phyloP scores from a whole-genome alignment of 1,140 invertebrate genomes.

The Neodiprion lecontei region DNA sequence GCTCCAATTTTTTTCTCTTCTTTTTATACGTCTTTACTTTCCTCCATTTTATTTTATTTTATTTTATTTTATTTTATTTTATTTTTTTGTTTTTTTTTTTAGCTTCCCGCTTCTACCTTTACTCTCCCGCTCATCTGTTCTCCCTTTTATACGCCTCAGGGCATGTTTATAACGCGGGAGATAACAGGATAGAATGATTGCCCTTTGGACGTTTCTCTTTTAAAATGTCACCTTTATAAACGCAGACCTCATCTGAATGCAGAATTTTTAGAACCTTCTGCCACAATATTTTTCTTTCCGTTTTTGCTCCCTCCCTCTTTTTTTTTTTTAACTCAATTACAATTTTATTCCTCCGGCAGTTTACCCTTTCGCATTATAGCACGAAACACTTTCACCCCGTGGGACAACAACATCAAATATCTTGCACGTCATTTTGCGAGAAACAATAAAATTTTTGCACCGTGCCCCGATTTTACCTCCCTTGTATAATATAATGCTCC shows the following conservation, averaged over 20 bases:
- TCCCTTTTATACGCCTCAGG: background rate
- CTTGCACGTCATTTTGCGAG: background rate
- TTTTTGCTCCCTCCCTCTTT: background rate
- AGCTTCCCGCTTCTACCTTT: background rate
- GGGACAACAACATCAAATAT: background rate
- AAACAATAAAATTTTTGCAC: background rate
- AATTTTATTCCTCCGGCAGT: background rate
- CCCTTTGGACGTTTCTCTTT: background rate
- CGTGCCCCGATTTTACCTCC: background rate
- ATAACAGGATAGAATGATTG: slow-evolving; percentile 1
- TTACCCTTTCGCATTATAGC: background rate
- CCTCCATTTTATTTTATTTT: too few relatives aligned
- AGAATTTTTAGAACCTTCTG: background rate
- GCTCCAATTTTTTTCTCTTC: slow-evolving; percentile 1
- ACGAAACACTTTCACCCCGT: background rate
- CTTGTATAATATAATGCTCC: background rate
- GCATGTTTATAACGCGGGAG: slow-evolving; percentile 1
- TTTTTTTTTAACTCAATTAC: background rate
- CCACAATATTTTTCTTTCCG: background rate
- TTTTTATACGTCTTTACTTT: background rate
- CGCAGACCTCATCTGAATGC: background rate
- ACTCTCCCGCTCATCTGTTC: background rate
- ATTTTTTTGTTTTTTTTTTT: too few relatives aligned
- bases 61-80: too few relatives aligned
- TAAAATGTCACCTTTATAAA: background rate